Conservation (phyloP, 2,888 invertebrate genomes). For the Brachypalpus laphriformis region DNA sequence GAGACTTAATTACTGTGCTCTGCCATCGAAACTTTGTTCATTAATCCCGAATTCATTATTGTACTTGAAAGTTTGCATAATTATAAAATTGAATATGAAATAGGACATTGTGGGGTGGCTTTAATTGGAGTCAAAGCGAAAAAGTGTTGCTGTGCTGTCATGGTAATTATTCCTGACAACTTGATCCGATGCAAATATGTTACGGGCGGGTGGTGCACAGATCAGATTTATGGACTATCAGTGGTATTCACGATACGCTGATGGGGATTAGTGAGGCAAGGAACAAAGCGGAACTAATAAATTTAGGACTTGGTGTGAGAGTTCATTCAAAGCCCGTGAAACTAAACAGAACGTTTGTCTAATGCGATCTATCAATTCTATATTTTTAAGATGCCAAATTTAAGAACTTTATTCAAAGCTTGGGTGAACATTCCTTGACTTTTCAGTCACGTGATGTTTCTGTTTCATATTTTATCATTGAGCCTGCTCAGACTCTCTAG, state of each 20-base stretch:
- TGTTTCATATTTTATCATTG: too few species aligned
- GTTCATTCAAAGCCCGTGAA: too few species aligned
- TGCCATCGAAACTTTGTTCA: constrained; percentile 39
- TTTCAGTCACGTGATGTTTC: too few species aligned
- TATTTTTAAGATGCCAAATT: too few species aligned
- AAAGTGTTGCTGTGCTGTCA: background rate
- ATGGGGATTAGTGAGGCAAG: background rate
- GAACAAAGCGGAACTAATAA: background rate
- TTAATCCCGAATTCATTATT: constrained; percentile 53
- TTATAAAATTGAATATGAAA: constrained; percentile 42
- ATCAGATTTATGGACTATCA: background rate
- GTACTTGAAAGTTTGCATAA: constrained; percentile 9
- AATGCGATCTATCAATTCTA: too few species aligned
- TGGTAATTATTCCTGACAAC: constrained; percentile 3
- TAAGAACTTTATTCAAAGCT: too few species aligned
- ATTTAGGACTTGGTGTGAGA: too few species aligned
- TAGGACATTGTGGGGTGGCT: background rate
- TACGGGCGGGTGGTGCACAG: background rate
- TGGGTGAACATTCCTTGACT: too few species aligned
- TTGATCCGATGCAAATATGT: background rate
- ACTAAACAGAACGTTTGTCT: too few species aligned
- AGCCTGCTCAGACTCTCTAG: too few species aligned
- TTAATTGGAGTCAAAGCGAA: constrained; percentile 14
- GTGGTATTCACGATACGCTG: background rate
- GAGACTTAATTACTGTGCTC: constrained; percentile 52